Conservation (phyloP, 1,140 invertebrate genomes). For the Drosophila baimaii region DNA sequence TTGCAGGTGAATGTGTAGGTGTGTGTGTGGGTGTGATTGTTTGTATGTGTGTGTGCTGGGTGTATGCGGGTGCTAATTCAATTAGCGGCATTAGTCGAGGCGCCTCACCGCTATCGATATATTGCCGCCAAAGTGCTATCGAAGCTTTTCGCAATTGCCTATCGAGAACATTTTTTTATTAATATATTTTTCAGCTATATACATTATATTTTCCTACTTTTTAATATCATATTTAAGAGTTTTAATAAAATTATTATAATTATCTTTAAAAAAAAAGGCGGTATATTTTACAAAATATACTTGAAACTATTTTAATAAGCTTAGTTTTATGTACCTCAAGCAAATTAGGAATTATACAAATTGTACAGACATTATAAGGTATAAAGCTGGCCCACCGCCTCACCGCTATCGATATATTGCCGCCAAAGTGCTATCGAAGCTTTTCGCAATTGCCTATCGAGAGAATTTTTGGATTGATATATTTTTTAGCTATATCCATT, state of each 20-base stretch:
- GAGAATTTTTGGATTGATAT: not conserved
- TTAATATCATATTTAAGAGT: not conserved
- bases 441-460: conserved; percentile 5
- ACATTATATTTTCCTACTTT: too few species aligned
- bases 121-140: conserved; percentile 19
- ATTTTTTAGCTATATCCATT: not conserved
- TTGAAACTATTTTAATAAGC: not conserved
- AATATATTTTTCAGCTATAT: not conserved
- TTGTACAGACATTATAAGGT: not conserved
- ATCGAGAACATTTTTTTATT: not conserved
- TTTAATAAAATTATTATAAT: not conserved
- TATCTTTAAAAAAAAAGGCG: not conserved
- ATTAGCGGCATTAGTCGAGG: conserved; percentile 54
- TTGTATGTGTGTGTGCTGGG: not conserved
- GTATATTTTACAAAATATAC: not conserved
- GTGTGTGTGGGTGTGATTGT: not conserved
- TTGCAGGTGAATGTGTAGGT: not conserved
- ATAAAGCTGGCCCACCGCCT: not conserved
- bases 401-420: conserved; percentile 6
- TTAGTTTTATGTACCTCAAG: not conserved
- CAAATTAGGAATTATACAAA: not conserved
- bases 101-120: conserved; percentile 11
- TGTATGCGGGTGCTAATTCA: conserved; percentile 60
- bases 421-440: conserved; percentile 1
- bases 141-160: not conserved